Conservation (phyloP, 2,888 invertebrate genomes). For the Pemphredon lugubris region DNA sequence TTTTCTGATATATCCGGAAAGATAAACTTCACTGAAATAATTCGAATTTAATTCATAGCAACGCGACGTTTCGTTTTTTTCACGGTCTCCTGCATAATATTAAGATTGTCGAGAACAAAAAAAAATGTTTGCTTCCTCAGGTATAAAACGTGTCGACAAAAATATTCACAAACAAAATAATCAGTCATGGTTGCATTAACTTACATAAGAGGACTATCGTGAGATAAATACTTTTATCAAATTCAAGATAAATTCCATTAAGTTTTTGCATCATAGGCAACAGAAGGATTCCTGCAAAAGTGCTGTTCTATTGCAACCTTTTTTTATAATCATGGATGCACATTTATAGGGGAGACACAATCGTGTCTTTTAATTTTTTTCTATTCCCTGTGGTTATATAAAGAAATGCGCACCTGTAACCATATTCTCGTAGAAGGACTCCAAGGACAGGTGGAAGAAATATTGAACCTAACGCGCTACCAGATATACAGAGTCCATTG, state of each 20-base stretch:
- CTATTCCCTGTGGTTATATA: too few relatives aligned
- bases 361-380: too few relatives aligned
- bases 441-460: conserved; percentile 90
- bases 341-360: too few relatives aligned
- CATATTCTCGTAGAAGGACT: conserved; percentile 87
- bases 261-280: neutral
- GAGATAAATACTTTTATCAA: neutral
- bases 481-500: conserved; percentile 94
- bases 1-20: neutral
- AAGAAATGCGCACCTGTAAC: conserved; percentile 85
- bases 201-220: neutral
- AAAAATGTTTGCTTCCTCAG: neutral
- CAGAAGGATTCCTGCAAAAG: neutral
- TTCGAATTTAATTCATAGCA: neutral
- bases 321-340: too few relatives aligned
- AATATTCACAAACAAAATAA: neutral
- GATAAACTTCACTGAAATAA: neutral
- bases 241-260: neutral
- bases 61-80: neutral
- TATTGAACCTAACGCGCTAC: conserved; percentile 93
- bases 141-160: neutral
- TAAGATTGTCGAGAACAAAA: neutral
- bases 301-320: neutral
- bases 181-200: conserved; percentile 3
- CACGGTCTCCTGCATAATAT: neutral